Conservation (phyloP, 2,888 invertebrate species). For the Chorisops tibialis region DNA sequence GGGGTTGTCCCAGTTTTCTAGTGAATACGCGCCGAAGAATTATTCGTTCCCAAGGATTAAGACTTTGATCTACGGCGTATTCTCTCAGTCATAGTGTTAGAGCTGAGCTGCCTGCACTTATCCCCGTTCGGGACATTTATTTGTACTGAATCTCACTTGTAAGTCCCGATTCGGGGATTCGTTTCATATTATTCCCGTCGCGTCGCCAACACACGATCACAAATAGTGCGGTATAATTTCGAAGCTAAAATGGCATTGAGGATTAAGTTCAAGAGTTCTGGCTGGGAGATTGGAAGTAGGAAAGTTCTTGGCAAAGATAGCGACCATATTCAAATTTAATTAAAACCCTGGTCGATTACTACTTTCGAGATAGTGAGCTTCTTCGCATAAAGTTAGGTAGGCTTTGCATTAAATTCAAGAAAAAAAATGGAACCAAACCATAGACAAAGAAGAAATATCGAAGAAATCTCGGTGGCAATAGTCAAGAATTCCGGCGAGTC, state of each 20-base stretch:
- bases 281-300: slow-evolving; percentile 7
- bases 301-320: background rate
- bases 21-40: background rate
- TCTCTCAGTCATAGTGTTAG: slow-evolving; percentile 11
- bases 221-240: too few relatives aligned
- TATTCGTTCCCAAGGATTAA: slow-evolving; percentile 21
- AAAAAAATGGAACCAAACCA: too few relatives aligned
- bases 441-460: too few relatives aligned
- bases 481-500: too few relatives aligned
- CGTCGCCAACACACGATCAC: too few relatives aligned
- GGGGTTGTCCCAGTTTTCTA: slow-evolving; percentile 13
- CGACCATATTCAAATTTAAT: slow-evolving; percentile 23
- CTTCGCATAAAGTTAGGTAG: slow-evolving; percentile 16
- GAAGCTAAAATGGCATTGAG: background rate
- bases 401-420: slow-evolving; percentile 24
- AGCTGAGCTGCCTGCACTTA: background rate
- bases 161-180: too few relatives aligned
- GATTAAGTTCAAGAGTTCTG: background rate
- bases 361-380: slow-evolving; percentile 27
- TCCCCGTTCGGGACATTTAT: slow-evolving; percentile 3
- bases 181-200: slow-evolving; percentile 1
- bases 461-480: too few relatives aligned
- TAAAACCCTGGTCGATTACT: slow-evolving; percentile 25
- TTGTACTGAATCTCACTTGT: too few relatives aligned
- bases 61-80: slow-evolving; percentile 28